Evolutionary conservation across 35 echinoderm and acorn worm genomes (phyloP).

Genomic region (Antedon bifida): DNA sequence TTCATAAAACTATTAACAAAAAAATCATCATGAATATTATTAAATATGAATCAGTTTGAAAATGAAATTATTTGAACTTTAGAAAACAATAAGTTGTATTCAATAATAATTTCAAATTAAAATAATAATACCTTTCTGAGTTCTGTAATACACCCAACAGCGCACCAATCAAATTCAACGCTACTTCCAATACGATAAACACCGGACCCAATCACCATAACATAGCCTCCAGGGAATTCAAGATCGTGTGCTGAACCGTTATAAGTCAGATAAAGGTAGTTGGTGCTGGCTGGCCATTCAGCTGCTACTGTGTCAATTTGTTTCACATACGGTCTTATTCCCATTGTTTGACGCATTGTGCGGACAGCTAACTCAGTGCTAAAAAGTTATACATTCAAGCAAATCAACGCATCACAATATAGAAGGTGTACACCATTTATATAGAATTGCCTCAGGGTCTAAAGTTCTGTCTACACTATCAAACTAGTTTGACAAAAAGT

Average conservation of each 20-base stretch:
- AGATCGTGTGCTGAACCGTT: conserved; percentile 67
- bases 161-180: conserved; percentile 99
- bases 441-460: too few relatives aligned
- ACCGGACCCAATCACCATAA: conserved; percentile 93
- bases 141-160: conserved; percentile 85
- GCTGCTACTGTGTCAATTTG: conserved; percentile 98
- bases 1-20: not conserved
- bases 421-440: too few relatives aligned
- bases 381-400: not conserved
- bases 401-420: too few relatives aligned
- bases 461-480: too few relatives aligned
- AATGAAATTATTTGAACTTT: too few relatives aligned
- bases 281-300: conserved; percentile 94
- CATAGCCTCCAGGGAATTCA: conserved; percentile 80
- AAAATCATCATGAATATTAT: too few relatives aligned
- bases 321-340: conserved; percentile 54
- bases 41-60: too few relatives aligned
- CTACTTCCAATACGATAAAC: conserved; percentile 97
- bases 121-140: conserved; percentile 53
- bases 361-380: conserved; percentile 91
- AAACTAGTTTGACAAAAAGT: too few relatives aligned
- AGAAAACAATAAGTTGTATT: too few relatives aligned
- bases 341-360: conserved; percentile 45
- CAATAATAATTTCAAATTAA: too few relatives aligned
- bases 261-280: conserved; percentile 95